A percentile compares a stretch with the other conserved stretches of the same genome.
Evolutionary conservation across 2,797 vertebrate genomes (phyloP).

Genomic region (Falco naumanni): DNA sequence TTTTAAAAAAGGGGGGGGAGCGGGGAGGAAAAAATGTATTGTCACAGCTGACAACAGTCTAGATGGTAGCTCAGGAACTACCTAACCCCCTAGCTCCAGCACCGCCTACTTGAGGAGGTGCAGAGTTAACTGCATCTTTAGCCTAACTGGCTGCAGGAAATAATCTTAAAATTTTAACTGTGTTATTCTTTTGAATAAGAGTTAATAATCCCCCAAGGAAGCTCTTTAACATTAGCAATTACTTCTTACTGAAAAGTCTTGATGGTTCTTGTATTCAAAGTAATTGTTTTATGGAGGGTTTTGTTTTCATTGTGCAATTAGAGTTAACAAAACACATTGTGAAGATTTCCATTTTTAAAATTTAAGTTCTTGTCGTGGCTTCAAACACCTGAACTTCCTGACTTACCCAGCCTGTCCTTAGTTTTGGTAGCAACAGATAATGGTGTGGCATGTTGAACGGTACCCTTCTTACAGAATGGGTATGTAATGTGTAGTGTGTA

Average conservation of each 20-base stretch:
- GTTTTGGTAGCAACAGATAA: background rate
- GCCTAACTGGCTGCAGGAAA: background rate
- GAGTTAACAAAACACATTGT: background rate
- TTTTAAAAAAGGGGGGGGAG: too few species aligned
- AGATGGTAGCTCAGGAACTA: background rate
- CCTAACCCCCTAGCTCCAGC: background rate
- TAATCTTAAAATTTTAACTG: background rate
- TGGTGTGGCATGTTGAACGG: accelerated
- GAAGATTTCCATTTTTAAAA: background rate
- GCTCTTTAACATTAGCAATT: background rate
- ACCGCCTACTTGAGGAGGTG: background rate
- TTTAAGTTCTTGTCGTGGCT: background rate
- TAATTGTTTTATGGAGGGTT: background rate
- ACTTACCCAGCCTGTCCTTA: too few species aligned
- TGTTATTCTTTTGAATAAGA: background rate
- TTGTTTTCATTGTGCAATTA: background rate
- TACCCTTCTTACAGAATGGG: accelerated
- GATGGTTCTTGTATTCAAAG: background rate
- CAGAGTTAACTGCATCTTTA: background rate
- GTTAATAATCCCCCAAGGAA: background rate
- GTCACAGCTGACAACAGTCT: background rate
- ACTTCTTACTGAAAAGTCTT: background rate
- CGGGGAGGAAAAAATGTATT: too few species aligned
- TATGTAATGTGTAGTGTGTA: accelerated
- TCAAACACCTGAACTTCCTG: background rate